Evolutionary conservation across 2,888 invertebrate species (phyloP).

Genomic region (Sphecodes monilicornis): DNA sequence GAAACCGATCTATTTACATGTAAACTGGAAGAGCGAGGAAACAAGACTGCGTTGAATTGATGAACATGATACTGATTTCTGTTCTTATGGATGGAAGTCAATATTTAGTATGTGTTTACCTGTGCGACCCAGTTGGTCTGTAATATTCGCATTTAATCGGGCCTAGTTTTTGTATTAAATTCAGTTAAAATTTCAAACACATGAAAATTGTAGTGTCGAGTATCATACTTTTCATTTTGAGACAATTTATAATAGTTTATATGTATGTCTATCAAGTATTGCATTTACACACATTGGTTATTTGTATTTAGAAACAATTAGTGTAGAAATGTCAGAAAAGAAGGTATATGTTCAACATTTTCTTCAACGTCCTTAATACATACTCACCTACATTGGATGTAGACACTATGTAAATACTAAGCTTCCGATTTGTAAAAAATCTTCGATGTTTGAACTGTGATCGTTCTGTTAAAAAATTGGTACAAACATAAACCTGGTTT

Average conservation of each 20-base stretch:
- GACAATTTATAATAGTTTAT: neutral
- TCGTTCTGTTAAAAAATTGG: too few species aligned
- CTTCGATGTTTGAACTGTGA: too few species aligned
- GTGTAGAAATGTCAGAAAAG: too few species aligned
- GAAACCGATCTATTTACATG: neutral
- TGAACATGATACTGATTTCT: neutral
- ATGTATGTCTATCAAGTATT: neutral
- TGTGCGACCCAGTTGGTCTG: neutral
- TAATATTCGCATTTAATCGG: neutral
- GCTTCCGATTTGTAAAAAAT: too few species aligned
- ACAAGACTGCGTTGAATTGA: slow-evolving; percentile 23
- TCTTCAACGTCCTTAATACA: too few species aligned
- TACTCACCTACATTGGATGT: too few species aligned
- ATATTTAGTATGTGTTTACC: slow-evolving; percentile 29
- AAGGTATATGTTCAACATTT: too few species aligned
- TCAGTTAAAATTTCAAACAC: neutral
- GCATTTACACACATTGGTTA: neutral
- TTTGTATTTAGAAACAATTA: neutral
- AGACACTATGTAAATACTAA: too few species aligned
- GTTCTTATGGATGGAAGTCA: slow-evolving; percentile 9
- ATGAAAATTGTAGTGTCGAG: neutral
- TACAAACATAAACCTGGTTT: too few species aligned
- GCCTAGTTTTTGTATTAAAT: too few species aligned
- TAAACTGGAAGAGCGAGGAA: neutral
- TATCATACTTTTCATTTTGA: neutral